These are phyloP conservation scores for Alca torda DNA, from an alignment of 2,797 vertebrate species.

Conservation along the genomic window DNA sequence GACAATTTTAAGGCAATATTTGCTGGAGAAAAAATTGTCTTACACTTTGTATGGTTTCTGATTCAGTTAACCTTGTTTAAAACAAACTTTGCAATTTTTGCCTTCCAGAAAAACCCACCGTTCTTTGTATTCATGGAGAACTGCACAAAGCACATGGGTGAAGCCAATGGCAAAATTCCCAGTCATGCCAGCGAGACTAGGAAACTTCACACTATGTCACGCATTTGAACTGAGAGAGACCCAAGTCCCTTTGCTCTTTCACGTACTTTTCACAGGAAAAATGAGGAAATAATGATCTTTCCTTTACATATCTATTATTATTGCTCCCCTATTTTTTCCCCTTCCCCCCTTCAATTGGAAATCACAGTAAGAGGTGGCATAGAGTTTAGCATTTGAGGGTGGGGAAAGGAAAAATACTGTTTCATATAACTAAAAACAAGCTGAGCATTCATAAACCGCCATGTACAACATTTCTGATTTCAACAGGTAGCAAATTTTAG, in stretches of 20 bases:
- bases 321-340: neutral
- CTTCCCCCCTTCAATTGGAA: neutral
- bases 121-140: accelerated
- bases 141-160: neutral
- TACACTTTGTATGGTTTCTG: neutral
- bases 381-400: neutral
- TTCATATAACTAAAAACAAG: neutral
- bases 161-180: neutral
- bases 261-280: neutral
- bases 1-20: neutral
- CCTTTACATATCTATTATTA: neutral
- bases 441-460: neutral
- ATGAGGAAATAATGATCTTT: neutral
- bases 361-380: neutral
- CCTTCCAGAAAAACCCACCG: neutral
- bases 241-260: neutral
- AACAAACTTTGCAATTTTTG: neutral
- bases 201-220: neutral
- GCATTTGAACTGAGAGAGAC: neutral
- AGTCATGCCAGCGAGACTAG: neutral
- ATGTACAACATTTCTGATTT: neutral
- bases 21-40: neutral
- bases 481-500: neutral
- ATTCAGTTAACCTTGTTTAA: neutral
- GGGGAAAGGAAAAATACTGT: neutral